These are phyloP conservation scores for Brachyptera risi DNA, from an alignment of 2,888 invertebrate species.

Conservation along the genomic window DNA sequence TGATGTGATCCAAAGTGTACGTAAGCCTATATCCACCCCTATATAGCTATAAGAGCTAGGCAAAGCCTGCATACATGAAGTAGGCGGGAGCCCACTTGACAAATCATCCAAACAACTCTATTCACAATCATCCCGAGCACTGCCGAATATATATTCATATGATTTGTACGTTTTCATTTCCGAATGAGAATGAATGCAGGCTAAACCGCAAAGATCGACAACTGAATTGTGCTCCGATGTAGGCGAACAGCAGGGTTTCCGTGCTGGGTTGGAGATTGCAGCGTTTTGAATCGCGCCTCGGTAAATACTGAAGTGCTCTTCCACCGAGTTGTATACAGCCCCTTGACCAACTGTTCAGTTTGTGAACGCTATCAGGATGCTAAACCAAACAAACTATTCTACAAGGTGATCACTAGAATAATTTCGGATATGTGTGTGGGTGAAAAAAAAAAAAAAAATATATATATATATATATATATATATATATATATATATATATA, in stretches of 20 bases:
- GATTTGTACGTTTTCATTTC: neutral
- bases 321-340: too few species aligned
- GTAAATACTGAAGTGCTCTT: constrained; percentile 4
- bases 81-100: too few species aligned
- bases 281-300: neutral
- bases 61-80: too few species aligned
- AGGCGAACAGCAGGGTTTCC: neutral
- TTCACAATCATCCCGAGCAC: neutral
- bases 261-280: neutral
- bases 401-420: too few species aligned
- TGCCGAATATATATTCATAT: neutral
- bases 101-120: constrained; percentile 19
- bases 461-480: too few species aligned
- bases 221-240: too few species aligned
- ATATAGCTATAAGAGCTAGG: too few species aligned
- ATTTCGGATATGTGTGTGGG: too few species aligned
- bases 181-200: neutral
- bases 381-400: constrained; percentile 6
- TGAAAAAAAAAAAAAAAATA: too few species aligned
- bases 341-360: constrained; percentile 28
- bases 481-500: too few species aligned
- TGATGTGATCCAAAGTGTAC: too few species aligned
- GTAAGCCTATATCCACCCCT: too few species aligned
- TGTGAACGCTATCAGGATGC: neutral
- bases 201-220: constrained; percentile 9